These are phyloP conservation scores for Aurelia coerulea DNA, from an alignment of 30 jellyfish, hydroid and myxozoan species.

Conservation along the genomic window DNA sequence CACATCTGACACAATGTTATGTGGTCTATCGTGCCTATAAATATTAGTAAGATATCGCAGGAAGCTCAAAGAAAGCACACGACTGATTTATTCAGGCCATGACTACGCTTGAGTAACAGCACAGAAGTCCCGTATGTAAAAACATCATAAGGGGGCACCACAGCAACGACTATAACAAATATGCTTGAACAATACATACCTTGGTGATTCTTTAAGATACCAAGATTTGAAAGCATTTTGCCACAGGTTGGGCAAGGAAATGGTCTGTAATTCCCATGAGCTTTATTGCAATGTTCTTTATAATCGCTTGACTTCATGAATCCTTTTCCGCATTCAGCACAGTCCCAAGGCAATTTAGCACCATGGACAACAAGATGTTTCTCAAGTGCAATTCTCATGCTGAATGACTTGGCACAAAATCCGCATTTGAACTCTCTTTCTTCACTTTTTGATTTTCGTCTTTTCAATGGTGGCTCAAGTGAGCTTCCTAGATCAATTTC, in stretches of 20 bases:
- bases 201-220: slow-evolving; percentile 68
- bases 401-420: slow-evolving; percentile 65
- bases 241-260: slow-evolving; percentile 81
- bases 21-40: no score
- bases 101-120: no score
- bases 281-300: slow-evolving; percentile 74
- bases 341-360: slow-evolving; percentile 74
- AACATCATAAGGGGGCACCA: no score
- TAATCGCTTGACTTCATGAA: slow-evolving; percentile 72
- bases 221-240: slow-evolving; percentile 66
- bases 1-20: no score
- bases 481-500: neutral
- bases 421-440: slow-evolving; percentile 68
- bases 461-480: neutral
- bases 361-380: slow-evolving; percentile 74
- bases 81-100: no score
- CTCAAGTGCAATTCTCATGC: slow-evolving; percentile 57
- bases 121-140: no score
- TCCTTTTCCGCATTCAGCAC: slow-evolving; percentile 69
- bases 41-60: no score
- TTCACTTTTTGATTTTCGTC: slow-evolving; percentile 21
- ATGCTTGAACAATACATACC: neutral
- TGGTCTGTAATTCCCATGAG: slow-evolving; percentile 56
- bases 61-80: no score
- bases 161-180: no score